Percentiles rank a stretch among this genome's conserved stretches.
These are phyloP conservation scores for Smittia aterrima DNA, from an alignment of 2,888 invertebrate species.

Conservation along the genomic window DNA sequence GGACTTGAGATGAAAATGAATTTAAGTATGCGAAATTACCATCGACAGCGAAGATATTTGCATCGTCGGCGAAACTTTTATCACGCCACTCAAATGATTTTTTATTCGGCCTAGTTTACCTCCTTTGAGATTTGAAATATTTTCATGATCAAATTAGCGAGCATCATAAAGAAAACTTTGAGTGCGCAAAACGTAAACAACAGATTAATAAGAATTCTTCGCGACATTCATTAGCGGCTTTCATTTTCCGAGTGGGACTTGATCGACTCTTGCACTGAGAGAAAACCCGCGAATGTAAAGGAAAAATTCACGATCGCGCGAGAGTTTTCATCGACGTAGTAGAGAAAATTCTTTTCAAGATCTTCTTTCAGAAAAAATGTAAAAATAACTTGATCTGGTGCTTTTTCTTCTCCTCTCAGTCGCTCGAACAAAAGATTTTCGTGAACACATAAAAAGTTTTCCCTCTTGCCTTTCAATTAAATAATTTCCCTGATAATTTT, in stretches of 20 bases:
- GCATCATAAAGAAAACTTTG: not conserved
- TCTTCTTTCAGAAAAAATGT: constrained; percentile 24
- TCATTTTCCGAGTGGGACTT: too few relatives aligned
- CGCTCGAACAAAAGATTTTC: constrained; percentile 39
- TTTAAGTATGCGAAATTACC: too few relatives aligned
- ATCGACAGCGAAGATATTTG: too few relatives aligned
- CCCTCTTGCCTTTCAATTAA: not conserved
- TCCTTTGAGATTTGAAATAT: not conserved
- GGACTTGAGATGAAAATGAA: not conserved
- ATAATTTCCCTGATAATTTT: constrained; percentile 16
- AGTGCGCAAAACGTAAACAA: not conserved
- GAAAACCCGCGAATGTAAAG: too few relatives aligned
- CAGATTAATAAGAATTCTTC: too few relatives aligned
- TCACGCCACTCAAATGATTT: too few relatives aligned
- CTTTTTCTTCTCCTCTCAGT: constrained; percentile 34
- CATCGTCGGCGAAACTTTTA: too few relatives aligned
- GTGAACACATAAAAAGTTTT: constrained; percentile 28
- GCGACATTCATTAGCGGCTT: too few relatives aligned
- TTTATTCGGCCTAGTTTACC: too few relatives aligned
- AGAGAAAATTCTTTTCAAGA: constrained; percentile 20
- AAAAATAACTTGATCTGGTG: constrained; percentile 41
- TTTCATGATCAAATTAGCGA: not conserved
- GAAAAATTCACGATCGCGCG: not conserved
- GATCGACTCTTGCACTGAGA: too few relatives aligned
- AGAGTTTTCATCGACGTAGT: not conserved